A percentile compares a stretch with the other conserved stretches of the same genome.
These are phyloP conservation scores for Brachionus manjavacas DNA, from an alignment of 1,140 invertebrate species.

Conservation along the genomic window DNA sequence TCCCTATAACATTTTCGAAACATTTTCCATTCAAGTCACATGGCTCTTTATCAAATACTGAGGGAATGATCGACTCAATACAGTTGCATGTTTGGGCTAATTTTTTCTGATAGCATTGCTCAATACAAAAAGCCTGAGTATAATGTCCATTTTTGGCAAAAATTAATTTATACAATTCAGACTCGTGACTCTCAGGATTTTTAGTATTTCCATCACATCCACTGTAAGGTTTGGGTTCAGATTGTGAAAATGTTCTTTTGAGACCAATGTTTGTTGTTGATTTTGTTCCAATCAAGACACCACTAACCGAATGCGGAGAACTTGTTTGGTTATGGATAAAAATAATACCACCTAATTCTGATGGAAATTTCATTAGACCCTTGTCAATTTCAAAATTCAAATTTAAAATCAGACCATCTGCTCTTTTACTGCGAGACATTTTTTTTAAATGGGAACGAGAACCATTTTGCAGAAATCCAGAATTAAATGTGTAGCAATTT, in stretches of 20 bases:
- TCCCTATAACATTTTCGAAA: neutral
- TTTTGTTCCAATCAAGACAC: neutral
- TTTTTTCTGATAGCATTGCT: neutral
- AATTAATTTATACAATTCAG: neutral
- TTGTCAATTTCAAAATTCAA: neutral
- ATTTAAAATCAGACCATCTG: neutral
- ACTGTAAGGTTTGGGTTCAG: conserved; percentile 12
- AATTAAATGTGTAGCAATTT: neutral
- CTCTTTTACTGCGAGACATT: neutral
- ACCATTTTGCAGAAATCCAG: neutral
- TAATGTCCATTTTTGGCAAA: neutral
- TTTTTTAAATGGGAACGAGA: neutral
- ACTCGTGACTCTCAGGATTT: neutral
- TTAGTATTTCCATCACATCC: neutral
- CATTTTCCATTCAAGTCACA: neutral
- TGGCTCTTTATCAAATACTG: neutral
- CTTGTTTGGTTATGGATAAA: neutral
- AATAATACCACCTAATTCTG: neutral
- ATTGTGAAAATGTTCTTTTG: neutral
- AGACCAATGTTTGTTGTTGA: neutral
- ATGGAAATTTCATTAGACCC: neutral
- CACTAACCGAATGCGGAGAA: neutral
- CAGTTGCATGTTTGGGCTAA: neutral
- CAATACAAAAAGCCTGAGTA: neutral
- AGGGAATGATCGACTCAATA: neutral